Percentiles rank a stretch among this genome's conserved stretches.
Evolutionary conservation across 2,113 vertebrate genomes (phyloP).

Genomic region (Odontesthes bonariensis): DNA sequence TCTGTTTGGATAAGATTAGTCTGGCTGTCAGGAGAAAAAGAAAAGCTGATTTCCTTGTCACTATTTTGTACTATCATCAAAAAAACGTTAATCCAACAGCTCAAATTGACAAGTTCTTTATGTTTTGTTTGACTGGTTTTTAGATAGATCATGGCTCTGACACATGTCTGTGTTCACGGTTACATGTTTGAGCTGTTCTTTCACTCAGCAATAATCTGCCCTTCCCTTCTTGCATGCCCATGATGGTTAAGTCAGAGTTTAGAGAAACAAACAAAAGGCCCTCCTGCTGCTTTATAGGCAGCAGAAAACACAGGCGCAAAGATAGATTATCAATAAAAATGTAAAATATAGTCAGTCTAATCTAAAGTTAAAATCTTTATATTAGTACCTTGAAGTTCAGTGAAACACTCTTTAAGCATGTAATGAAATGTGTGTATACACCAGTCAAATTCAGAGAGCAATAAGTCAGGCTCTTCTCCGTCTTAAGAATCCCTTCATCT

Average conservation of each 20-base stretch:
- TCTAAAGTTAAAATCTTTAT: no score
- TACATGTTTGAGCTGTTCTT: background rate
- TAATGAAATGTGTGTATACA: no score
- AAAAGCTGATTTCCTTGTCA: background rate
- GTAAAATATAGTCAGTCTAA: no score
- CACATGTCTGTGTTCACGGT: background rate
- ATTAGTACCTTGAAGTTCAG: no score
- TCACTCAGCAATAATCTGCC: background rate
- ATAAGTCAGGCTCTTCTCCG: background rate
- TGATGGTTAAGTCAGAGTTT: no score
- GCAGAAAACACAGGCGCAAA: no score
- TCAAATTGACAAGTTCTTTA: background rate
- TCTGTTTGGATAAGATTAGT: background rate
- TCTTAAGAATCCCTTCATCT: background rate
- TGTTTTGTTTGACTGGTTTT: conserved; percentile 15
- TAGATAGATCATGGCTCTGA: conserved; percentile 13
- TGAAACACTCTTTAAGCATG: no score
- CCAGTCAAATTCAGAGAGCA: no score
- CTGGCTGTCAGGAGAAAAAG: background rate
- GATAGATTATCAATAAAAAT: no score
- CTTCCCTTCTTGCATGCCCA: background rate
- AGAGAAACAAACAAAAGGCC: no score
- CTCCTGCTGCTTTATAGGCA: no score
- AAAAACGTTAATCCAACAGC: background rate
- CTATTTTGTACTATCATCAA: background rate